These are phyloP conservation scores for Drosophila bunnanda DNA, from an alignment of 2,888 invertebrate genomes.

Conservation along the genomic window DNA sequence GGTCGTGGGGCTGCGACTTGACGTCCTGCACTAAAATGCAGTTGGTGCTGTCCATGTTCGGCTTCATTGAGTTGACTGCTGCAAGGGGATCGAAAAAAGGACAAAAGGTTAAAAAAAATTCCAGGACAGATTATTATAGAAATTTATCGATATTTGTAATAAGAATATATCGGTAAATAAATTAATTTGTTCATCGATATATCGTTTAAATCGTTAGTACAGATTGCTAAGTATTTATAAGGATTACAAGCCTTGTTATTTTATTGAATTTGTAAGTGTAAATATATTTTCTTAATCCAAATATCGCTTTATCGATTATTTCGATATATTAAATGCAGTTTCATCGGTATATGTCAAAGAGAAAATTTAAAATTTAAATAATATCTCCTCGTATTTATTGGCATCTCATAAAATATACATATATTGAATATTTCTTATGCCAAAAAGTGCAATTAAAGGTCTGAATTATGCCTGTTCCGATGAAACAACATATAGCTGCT, in stretches of 20 bases:
- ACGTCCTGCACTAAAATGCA: constrained; percentile 94
- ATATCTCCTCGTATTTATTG: background rate
- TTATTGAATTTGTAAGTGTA: background rate
- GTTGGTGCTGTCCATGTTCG: constrained; percentile 94
- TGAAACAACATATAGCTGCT: constrained; percentile 11
- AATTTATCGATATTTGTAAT: background rate
- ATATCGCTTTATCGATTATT: background rate
- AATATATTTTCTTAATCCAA: background rate
- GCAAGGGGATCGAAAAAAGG: constrained; percentile 85
- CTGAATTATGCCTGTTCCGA: constrained; percentile 19
- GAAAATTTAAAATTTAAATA: background rate
- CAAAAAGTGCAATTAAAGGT: constrained; percentile 19
- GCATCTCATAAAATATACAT: background rate
- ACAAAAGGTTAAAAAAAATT: background rate
- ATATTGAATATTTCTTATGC: background rate
- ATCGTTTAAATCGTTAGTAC: too few species aligned
- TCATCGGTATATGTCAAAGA: background rate
- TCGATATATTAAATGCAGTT: background rate
- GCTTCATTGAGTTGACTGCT: constrained; percentile 96
- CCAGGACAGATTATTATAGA: background rate
- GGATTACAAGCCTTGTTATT: too few species aligned
- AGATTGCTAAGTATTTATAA: too few species aligned
- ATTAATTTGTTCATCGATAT: too few species aligned
- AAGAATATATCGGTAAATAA: too few species aligned
- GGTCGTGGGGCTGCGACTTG: constrained; percentile 92